Base-by-base conservation (phyloP, 2,113 vertebrate genomes). In the Microtus pennsylvanicus region DNA sequence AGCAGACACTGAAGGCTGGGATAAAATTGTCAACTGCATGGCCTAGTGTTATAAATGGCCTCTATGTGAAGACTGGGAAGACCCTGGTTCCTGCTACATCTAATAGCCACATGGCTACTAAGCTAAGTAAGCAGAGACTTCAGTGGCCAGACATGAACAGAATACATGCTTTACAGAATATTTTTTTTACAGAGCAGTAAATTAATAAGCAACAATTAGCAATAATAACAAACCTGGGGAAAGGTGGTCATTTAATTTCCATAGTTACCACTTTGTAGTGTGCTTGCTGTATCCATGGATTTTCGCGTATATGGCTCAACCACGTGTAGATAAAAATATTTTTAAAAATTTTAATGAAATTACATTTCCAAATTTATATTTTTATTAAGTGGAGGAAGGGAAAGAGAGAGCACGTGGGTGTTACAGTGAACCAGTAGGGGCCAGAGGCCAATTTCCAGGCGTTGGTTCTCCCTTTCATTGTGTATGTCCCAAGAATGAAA, bases 111-210 rank as follows among this genome's bases (percentile, higher is more conserved):
- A 16, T 45, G 26, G 38, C 4, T 65, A 65, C 58, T 26, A 30
- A 30, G 58, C n/a, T 30, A 82, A 38, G 35, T 61, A 45, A 30
- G 58, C 58, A 85, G 58, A 65, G 58, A 65, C 58, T 45, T 63
- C 26, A 28, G 4, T 19, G 58, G n/a, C 81, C 81, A 85, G 19
- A 45, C 80, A 26, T 61, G 35, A 82, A 61, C 24, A 63, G 58
- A 63, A 85, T 45, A 19, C 16, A 65, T 45, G 58, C 16, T 87
- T 63, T n/a, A 65, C 28, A 86, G 50, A 70, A n/a, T 65, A 22
- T 45, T 72, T 52, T 52, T 85, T 93, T 55, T 80, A 90, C 86
- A 22, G n/a, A 19, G 42, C 16, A 45, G 21, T 78, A 94, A 94
- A 26, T 94, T 81, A 72, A 33, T 74, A 89, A 58, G 5, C n/a